These are phyloP conservation scores for Tetropium fuscum DNA, from an alignment of 2,888 invertebrate genomes.

Conservation along the genomic window DNA sequence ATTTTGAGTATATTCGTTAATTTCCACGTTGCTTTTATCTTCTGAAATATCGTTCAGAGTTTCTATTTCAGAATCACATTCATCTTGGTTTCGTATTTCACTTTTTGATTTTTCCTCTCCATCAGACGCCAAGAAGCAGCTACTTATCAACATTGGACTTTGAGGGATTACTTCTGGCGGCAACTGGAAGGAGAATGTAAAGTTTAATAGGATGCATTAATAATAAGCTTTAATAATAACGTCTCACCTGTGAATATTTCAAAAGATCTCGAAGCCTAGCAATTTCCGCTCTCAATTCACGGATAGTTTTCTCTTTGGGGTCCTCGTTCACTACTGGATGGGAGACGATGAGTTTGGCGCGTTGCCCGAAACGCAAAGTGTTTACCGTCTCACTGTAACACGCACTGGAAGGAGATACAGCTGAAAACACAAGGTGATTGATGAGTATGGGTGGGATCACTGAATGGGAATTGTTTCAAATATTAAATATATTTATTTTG, in stretches of 20 bases:
- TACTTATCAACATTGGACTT: not conserved
- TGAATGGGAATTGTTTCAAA: no score
- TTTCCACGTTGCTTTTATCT: no score
- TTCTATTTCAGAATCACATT: no score
- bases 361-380: conserved; percentile 83
- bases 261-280: conserved; percentile 68
- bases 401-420: conserved; percentile 80
- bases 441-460: conserved; percentile 5
- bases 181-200: conserved; percentile 28
- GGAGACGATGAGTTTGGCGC: conserved; percentile 79
- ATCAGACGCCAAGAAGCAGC: no score
- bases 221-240: conserved; percentile 9
- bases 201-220: not conserved
- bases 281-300: conserved; percentile 72
- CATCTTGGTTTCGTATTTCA: no score
- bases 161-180: conserved; percentile 10
- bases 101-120: no score
- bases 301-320: conserved; percentile 70
- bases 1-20: no score
- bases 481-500: no score
- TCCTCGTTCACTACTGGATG: conserved; percentile 75
- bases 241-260: conserved; percentile 56
- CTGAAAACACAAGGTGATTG: conserved; percentile 65
- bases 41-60: no score
- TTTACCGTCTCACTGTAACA: conserved; percentile 86